phyloP scores from a whole-genome alignment of 2,113 vertebrate species.

The Cebus imitator region DNA sequence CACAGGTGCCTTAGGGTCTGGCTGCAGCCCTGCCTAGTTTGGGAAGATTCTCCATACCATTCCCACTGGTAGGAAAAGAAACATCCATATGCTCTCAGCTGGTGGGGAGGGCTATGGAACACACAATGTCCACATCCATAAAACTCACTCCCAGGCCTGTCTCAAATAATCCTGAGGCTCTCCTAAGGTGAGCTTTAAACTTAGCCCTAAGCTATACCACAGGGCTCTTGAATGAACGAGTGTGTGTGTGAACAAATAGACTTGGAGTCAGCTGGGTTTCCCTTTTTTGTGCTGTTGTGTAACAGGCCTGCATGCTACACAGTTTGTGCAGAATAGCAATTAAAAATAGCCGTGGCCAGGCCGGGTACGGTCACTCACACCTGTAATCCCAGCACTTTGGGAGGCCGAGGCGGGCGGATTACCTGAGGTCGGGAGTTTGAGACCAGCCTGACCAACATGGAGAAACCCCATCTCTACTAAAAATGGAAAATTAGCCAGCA shows the following conservation, averaged over 20 bases:
- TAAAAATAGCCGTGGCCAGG: too few relatives aligned
- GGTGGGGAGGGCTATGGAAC: not conserved
- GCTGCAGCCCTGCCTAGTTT: not conserved
- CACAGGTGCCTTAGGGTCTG: not conserved
- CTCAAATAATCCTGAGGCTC: not conserved
- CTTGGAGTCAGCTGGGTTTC: not conserved
- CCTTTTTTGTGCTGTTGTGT: not conserved
- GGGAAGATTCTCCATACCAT: not conserved
- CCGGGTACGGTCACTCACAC: too few relatives aligned
- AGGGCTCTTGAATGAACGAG: not conserved
- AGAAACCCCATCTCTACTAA: too few relatives aligned
- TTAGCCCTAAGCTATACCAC: not conserved
- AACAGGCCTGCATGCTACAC: accelerated
- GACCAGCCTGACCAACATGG: too few relatives aligned
- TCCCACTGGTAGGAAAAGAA: not conserved
- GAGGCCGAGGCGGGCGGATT: too few relatives aligned
- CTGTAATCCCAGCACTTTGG: too few relatives aligned
- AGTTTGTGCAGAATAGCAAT: not conserved
- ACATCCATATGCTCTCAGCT: not conserved
- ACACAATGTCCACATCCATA: not conserved
- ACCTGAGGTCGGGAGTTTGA: too few relatives aligned
- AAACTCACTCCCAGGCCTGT: not conserved
- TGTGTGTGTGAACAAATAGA: not conserved
- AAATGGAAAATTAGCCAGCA: too few relatives aligned
- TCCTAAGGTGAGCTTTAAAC: not conserved